Base-by-base conservation (phyloP, 2,888 invertebrate species). In the Idaea biselata region DNA sequence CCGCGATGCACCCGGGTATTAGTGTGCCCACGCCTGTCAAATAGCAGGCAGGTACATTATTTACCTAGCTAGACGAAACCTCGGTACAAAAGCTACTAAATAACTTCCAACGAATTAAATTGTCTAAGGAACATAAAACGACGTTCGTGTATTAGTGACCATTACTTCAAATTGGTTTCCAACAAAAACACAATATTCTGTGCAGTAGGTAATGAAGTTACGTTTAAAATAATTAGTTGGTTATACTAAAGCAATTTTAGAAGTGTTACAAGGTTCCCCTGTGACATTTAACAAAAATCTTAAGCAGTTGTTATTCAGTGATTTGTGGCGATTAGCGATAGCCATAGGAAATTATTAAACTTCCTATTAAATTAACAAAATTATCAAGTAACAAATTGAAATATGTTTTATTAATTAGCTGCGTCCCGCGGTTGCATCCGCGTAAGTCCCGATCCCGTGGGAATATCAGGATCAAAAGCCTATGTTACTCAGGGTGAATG, bases 211-310 rank as follows among this genome's bases (percentile, higher is more conserved):
- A 82, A 82, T 77, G 78, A 82, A 78, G 78, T 80, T 80, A 82
- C 72, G 74, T 79, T 81, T 76, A 79, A 82, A 82, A 80, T 83
- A 79, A 81, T 80, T 76, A 70, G 65, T 70, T 73, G 70, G 74
- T 73, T 72, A 76, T 64, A 69, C 68, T 72, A 73, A 79, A 77
- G 81, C 78, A 83, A 82, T 83, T 81, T 82, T 75, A 76, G 77
- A 81, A 85, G 86, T 87, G 84, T 87, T 87, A 86, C 86, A 86
- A 86, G 86, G 86, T 80, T 82, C 78, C 74, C 76, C 77, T 79
- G 79, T 81, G 80, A 78, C 79, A 81, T 82, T 79, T 81, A 75
- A n/a, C n/a, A 76, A 75, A 73, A 73, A 75, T 77, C 63, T 71
- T 73, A 67, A 68, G 66, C 63, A 64, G 60, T 68, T 64, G 61